Evolutionary conservation across 2,797 vertebrate genomes (phyloP), one percentile per base, ranked within the genome.

Genomic region (Xyrichtys novacula): DNA sequence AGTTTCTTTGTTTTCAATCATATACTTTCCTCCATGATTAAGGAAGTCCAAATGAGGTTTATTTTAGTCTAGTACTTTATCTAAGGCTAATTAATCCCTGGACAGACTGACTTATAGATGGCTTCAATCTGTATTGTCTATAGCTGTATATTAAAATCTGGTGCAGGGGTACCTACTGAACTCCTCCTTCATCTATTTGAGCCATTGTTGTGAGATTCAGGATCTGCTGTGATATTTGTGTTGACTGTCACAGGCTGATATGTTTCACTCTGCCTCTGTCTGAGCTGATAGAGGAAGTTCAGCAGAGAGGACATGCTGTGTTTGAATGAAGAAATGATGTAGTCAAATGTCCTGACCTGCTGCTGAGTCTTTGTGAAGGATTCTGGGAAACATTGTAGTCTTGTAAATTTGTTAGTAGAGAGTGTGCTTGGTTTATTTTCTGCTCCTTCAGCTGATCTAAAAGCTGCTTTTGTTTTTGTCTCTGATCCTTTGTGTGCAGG

Each of bases 361-460:
- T 40, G 39, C 36, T 16, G 36, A 39, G 36, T 39, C 36, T 40
- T 7, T 40, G 17, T 40, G n/a, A 40, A 1, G 32, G 32, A 34
- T 4, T 15, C 4, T 12, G 10, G 10, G 8, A 42, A 20, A 38
- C 1, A 4, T 14, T 38, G 15, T 17, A 38, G 6, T 38, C 1
- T 2, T 38, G 36, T 38, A 17, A 38, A 16, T 16, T 12, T 38
- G 36, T 38, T 38, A 6, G 17, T 19, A 3, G 5, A 2, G 39
- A 19, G 19, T 44, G 42, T 44, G 9, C n/a, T n/a, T 23, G 20
- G 12, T 46, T 46, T 46, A 23, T 22, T 46, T 46, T 46, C 44
- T 46, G 22, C 44, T 46, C 44, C 44, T 46, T 46, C 44, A 46
- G 44, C 44, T 46, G 44, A 46, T 25, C 23, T 6, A 9, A 46